These are phyloP conservation scores for Corydoras maculifer DNA, from an alignment of 2,113 vertebrate genomes.

Conservation along the genomic window DNA sequence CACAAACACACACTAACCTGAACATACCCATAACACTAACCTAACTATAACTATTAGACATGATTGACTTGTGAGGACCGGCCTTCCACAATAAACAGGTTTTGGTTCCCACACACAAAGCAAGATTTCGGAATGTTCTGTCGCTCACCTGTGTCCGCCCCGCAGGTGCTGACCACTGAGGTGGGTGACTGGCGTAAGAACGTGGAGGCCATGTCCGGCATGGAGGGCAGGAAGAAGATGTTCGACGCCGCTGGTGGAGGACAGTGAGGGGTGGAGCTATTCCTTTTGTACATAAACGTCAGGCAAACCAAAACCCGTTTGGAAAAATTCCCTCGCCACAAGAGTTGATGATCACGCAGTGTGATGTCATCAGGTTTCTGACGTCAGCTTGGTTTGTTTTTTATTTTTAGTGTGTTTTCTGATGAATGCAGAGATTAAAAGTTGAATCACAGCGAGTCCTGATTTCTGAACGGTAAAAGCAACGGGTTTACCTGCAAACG, in stretches of 20 bases:
- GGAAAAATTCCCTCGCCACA: too few relatives aligned
- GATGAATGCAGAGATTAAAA: too few relatives aligned
- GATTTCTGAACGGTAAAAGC: too few relatives aligned
- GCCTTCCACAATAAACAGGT: not conserved
- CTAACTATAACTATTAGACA: not conserved
- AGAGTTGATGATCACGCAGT: too few relatives aligned
- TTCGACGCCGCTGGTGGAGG: slow-evolving; percentile 78
- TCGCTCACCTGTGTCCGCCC: not conserved
- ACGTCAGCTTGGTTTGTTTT: too few relatives aligned
- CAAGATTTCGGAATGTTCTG: not conserved
- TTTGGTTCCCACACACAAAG: not conserved
- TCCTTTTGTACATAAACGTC: slow-evolving; percentile 8
- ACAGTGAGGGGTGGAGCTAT: slow-evolving; percentile 48
- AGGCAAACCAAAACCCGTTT: not conserved
- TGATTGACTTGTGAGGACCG: not conserved
- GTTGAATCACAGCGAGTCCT: too few relatives aligned
- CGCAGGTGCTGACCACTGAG: slow-evolving; percentile 55
- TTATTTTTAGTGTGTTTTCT: too few relatives aligned
- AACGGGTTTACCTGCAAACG: too few relatives aligned
- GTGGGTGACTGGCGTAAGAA: slow-evolving; percentile 98
- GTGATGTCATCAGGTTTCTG: too few relatives aligned
- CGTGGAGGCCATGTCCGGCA: slow-evolving; percentile 96
- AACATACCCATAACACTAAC: not conserved
- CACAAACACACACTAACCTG: not conserved
- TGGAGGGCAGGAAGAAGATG: slow-evolving; percentile 99